Evolutionary conservation across 2,797 vertebrate genomes (phyloP), one percentile per base, ranked within the genome.

Genomic region (Brotula barbata): DNA sequence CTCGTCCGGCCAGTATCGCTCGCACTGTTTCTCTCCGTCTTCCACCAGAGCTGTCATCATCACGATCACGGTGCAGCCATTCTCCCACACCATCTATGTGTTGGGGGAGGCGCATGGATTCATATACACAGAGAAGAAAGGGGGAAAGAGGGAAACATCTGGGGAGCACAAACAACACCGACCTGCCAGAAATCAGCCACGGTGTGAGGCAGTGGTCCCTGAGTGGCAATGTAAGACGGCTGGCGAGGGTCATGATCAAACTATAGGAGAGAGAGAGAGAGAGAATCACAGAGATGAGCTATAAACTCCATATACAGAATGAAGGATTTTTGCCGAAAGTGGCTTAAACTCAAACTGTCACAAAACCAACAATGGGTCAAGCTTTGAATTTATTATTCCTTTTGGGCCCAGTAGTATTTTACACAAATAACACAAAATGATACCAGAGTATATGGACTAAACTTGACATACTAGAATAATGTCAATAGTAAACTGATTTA

Each of bases 181-280:
- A 96, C 97, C 94, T 99, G 97, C 97, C 97, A 99, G 92, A 99
- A 99, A 89, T 99, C 96, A 36, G 94, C 90, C 0, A 99, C 94
- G 31, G 97, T 98, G 77, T 98, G 96, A 21, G 96, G 86, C 80
- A 96, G 85, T 0, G 97, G 97, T 33, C 97, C 97, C 84, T 99
- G 97, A 0, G 97, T 98, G 61, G 97, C 97, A 2, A 99, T 97
- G 61, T 99, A 99, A 0, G 95, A 91, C 11, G 96, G 96, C 88
- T 96, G 95, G 52, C 97, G 93, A 2, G 96, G 97, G 80, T 99
- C 97, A 0, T 99, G 97, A 81, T 99, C 97, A 12, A 94, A 95
- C 97, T 99, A 71, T 12, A 22, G 52, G 44, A 47, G 21, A 22
- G 53, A 52, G 58, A 34, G 31, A 61, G 31, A 49, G 25, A 33